Base-by-base conservation (phyloP, 2,113 vertebrate species). In the Corythornis cristatus region DNA sequence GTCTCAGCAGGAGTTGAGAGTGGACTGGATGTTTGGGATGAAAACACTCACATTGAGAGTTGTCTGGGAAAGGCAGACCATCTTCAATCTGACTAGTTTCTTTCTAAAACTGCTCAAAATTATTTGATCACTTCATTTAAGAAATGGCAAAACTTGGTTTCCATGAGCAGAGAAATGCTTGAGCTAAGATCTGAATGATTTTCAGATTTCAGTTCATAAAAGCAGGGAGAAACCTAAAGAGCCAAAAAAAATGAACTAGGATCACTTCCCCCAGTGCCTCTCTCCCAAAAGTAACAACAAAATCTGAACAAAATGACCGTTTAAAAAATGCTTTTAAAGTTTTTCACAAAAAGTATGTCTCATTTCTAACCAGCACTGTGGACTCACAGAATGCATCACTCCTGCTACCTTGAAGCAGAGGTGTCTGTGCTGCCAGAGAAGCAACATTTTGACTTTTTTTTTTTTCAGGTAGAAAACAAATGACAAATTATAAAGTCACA, bases 141-240 rank as follows among this genome's bases (percentile, higher is more conserved):
- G 17, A 82, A 75, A 54, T 58, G 31, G 54, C 62, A 73, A 89
- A 93, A 84, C 23, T 43, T 1, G 6, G 15, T 29, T 78, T 73
- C 46, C 54, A 51, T 20, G 58, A 92, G 51, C n/a, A 71, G 37
- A 46, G 5, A 96, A 83, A 76, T 43, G 9, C 21, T 92, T 92
- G 57, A 56, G 71, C 33, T 76, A 58, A 76, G 54, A 72, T 16
- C 19, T 54, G 61, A 54, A 65, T 42, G n/a, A 68, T 72, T 91
- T 92, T 78, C 23, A 64, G 23, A 18, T 84, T 92, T 89, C 42
- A 46, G 62, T 68, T 68, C 5, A 80, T 73, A 94, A 93, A 89
- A 76, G 15, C 13, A 60, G 8, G 21, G 46, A 79, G 42, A 68
- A 78, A 26, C 5, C 21, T 46, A 18, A 31, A 33, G 60, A 35